phyloP scores from a whole-genome alignment of 2,113 vertebrate species.

The Catharus fuscescens region DNA sequence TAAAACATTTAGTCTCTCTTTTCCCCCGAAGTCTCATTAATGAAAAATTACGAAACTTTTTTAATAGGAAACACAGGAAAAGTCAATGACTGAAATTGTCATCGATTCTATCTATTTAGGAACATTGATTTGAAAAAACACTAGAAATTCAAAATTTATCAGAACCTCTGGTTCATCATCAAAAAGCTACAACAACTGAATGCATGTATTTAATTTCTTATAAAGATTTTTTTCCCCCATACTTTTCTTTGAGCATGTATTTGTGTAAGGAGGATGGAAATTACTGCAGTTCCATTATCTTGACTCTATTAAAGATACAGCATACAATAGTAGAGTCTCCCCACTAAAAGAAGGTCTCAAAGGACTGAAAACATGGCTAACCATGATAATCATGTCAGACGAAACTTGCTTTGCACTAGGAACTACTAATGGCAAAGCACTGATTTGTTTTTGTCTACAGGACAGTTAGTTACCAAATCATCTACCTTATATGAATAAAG shows the following conservation, averaged over 20 bases:
- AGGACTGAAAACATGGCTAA: not conserved
- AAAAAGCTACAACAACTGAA: not conserved
- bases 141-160: not conserved
- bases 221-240: not conserved
- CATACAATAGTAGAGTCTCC: not conserved
- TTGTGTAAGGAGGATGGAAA: not conserved
- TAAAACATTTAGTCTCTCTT: not conserved
- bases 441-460: not conserved
- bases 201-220: not conserved
- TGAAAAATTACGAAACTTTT: not conserved
- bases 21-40: not conserved
- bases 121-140: not conserved
- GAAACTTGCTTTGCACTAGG: not conserved
- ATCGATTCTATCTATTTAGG: not conserved
- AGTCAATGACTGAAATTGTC: not conserved
- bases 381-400: not conserved
- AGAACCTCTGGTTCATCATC: slow-evolving; percentile 23
- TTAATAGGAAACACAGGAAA: not conserved
- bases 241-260: not conserved
- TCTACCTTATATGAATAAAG: not conserved
- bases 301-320: not conserved
- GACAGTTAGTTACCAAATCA: not conserved
- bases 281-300: not conserved
- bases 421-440: not conserved
- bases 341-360: not conserved